Evolutionary conservation across 92 coral and sea anemone genomes (phyloP).

Genomic region (Blastomussa wellsi): DNA sequence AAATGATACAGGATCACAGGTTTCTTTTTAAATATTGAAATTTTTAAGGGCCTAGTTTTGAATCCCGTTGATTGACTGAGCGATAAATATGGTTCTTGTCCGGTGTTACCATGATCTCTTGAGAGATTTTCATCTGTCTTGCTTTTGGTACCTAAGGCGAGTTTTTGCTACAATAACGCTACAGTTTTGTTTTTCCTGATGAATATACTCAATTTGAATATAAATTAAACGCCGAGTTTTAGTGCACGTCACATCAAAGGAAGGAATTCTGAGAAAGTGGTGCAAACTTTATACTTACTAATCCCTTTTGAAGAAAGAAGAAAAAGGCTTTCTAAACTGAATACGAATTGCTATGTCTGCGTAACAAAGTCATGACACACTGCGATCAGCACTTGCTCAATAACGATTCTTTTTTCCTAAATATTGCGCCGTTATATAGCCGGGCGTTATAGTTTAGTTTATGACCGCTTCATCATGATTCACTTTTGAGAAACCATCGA

Average conservation of each 20-base stretch:
- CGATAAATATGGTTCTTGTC: background rate
- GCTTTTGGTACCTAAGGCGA: background rate
- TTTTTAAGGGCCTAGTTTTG: conserved; percentile 1
- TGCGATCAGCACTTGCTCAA: no score
- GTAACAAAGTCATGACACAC: no score
- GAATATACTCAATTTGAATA: background rate
- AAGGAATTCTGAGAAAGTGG: background rate
- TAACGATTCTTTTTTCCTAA: no score
- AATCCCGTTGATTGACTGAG: conserved; percentile 4
- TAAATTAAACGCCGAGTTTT: background rate
- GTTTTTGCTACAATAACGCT: background rate
- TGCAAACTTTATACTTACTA: background rate
- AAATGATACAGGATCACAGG: conserved; percentile 2
- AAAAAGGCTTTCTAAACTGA: background rate
- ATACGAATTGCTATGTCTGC: no score
- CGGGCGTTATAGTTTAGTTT: no score
- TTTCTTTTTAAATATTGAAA: conserved; percentile 13
- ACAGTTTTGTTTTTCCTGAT: background rate
- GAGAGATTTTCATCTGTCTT: background rate
- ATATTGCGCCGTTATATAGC: no score
- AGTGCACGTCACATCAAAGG: background rate
- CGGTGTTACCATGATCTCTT: background rate
- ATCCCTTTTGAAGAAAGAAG: background rate
- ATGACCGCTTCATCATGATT: no score
- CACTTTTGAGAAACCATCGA: background rate